These are phyloP conservation scores for Dysidea cf. avara DNA, from an alignment of 37 sponge, comb jelly and placozoan genomes.

Conservation along the genomic window DNA sequence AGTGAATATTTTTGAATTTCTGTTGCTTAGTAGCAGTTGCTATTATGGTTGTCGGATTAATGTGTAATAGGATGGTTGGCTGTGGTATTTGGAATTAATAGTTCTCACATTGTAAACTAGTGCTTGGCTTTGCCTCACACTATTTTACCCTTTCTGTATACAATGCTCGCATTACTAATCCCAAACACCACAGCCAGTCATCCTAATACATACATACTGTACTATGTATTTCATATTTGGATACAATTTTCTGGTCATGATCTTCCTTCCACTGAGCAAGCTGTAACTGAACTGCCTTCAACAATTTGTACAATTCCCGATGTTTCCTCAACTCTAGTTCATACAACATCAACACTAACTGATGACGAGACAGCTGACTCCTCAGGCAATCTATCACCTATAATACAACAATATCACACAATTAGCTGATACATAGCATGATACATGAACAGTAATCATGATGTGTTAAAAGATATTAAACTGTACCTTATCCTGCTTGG, in stretches of 20 bases:
- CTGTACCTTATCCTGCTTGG: conserved; percentile 72
- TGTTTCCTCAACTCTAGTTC: conserved; percentile 65
- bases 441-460: background rate
- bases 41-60: too few relatives aligned
- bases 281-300: conserved; percentile 33
- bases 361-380: conserved; percentile 41
- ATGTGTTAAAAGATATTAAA: background rate
- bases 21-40: too few relatives aligned
- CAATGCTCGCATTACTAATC: too few relatives aligned
- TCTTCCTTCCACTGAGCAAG: conserved; percentile 36
- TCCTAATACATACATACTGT: too few relatives aligned
- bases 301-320: conserved; percentile 53
- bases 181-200: too few relatives aligned
- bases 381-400: conserved; percentile 52
- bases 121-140: too few relatives aligned
- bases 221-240: too few relatives aligned
- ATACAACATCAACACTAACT: conserved; percentile 57
- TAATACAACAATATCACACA: background rate
- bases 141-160: too few relatives aligned
- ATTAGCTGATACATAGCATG: background rate
- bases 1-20: too few relatives aligned
- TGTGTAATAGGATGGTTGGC: too few relatives aligned
- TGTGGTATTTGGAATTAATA: too few relatives aligned
- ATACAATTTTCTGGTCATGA: conserved; percentile 40
- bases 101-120: too few relatives aligned